phyloP scores from a whole-genome alignment of 2,113 vertebrate species.

The Phyllostomus hastatus region DNA sequence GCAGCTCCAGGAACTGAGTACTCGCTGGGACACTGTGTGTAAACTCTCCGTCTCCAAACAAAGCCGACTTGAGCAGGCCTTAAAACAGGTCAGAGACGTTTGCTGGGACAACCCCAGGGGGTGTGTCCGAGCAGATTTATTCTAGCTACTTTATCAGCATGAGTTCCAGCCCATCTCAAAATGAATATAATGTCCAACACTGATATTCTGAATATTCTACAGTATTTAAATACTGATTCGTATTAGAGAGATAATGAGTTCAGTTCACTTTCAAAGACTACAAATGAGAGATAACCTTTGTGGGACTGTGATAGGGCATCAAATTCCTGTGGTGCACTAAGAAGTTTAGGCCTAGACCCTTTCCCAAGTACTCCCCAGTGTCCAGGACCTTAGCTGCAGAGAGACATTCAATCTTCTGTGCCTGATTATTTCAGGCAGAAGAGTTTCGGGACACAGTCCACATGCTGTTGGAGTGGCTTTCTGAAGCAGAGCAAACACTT shows the following conservation, averaged over 20 bases:
- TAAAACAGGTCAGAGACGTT: constrained; percentile 90
- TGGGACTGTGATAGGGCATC: not conserved
- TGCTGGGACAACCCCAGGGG: not conserved
- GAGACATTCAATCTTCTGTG: not conserved
- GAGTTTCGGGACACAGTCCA: constrained; percentile 94
- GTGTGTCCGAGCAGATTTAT: not conserved
- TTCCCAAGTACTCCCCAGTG: not conserved
- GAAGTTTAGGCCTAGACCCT: not conserved
- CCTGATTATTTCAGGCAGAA: constrained; percentile 87
- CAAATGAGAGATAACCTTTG: not conserved
- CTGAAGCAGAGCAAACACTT: constrained; percentile 96
- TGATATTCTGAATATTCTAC: not conserved
- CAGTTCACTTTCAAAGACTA: constrained; percentile 12
- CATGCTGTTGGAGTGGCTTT: constrained; percentile 96
- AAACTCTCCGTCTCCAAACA: constrained; percentile 96
- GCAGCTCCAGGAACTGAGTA: constrained; percentile 97
- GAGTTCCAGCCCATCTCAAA: not conserved
- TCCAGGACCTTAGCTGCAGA: not conserved
- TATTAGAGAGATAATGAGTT: not conserved
- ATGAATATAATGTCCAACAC: not conserved
- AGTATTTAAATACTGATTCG: not conserved
- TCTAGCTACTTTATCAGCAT: not conserved
- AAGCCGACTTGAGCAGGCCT: constrained; percentile 92
- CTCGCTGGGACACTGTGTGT: constrained; percentile 97
- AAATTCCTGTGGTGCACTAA: not conserved